Conservation (phyloP, 2,888 invertebrate species). For the Mylabris sibirica region DNA sequence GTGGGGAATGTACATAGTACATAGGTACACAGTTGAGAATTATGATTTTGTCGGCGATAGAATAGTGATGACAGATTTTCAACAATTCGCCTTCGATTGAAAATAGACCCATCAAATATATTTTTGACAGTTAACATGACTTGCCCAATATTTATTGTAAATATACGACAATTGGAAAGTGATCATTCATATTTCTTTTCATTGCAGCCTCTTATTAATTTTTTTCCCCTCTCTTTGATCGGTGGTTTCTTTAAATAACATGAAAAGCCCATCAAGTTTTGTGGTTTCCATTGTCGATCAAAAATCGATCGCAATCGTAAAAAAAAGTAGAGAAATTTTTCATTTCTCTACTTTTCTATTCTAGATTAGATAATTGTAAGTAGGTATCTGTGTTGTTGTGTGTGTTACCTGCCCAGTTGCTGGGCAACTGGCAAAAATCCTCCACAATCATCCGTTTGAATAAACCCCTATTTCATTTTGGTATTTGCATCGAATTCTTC, state of each 20-base stretch:
- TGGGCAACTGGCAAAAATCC: constrained; percentile 1
- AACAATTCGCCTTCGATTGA: neutral
- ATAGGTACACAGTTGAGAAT: neutral
- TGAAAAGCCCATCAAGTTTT: constrained; percentile 29
- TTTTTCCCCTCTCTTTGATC: neutral
- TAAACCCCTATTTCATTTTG: constrained; percentile 20
- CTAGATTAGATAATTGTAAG: too few relatives aligned
- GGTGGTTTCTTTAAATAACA: constrained; percentile 25
- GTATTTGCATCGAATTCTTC: constrained; percentile 49
- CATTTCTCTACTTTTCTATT: neutral
- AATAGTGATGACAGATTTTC: neutral
- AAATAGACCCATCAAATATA: constrained; percentile 29
- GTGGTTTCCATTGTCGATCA: constrained; percentile 11
- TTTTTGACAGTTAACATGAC: constrained; percentile 29
- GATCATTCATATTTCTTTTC: constrained; percentile 29
- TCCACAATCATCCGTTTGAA: neutral
- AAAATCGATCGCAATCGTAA: neutral
- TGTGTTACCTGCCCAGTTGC: constrained; percentile 8
- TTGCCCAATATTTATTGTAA: constrained; percentile 22
- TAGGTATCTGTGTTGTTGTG: too few relatives aligned
- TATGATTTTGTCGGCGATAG: neutral
- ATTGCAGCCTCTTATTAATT: neutral
- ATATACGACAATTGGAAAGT: constrained; percentile 25
- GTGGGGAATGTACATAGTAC: neutral
- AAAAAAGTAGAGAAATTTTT: neutral